Conservation (phyloP, 2,888 invertebrate genomes). For the Baccha elongata region DNA sequence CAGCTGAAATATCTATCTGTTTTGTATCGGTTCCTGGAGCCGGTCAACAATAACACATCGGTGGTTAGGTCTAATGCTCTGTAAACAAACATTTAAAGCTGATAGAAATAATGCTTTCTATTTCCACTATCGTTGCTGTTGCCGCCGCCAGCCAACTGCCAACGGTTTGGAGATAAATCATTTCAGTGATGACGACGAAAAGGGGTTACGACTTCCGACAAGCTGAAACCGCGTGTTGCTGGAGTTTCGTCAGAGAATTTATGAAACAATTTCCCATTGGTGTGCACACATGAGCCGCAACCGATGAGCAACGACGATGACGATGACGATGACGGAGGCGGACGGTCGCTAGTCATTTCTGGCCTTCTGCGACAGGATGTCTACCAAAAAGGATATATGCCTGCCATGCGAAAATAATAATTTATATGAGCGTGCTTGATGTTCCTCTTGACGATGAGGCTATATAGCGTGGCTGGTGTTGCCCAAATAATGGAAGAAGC, state of each 20-base stretch:
- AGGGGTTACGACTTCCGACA: conserved; percentile 51
- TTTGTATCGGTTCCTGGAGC: background rate
- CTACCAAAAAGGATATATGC: conserved; percentile 37
- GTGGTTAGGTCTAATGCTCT: conserved; percentile 33
- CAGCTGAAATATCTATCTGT: conserved; percentile 48
- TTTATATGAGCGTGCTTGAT: conserved; percentile 45
- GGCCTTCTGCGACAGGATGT: conserved; percentile 52
- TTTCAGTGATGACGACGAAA: conserved; percentile 36
- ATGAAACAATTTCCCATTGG: conserved; percentile 67
- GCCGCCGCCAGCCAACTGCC: too few species aligned
- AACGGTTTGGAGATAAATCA: conserved; percentile 71
- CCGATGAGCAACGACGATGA: background rate
- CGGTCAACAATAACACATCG: background rate
- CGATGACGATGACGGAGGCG: conserved; percentile 6
- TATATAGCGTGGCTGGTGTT: background rate
- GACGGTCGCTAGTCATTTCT: conserved; percentile 28
- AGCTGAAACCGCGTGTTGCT: conserved; percentile 51
- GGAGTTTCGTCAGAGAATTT: conserved; percentile 64
- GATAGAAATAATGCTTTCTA: conserved; percentile 8
- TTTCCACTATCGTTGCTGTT: background rate
- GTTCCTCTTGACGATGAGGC: conserved; percentile 4
- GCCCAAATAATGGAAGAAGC: conserved; percentile 4
- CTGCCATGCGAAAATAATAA: conserved; percentile 60
- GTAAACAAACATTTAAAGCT: conserved; percentile 62
- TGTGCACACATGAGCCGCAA: conserved; percentile 27